Conservation (phyloP, 1,140 invertebrate genomes). For the Teleopsis dalmanni region DNA sequence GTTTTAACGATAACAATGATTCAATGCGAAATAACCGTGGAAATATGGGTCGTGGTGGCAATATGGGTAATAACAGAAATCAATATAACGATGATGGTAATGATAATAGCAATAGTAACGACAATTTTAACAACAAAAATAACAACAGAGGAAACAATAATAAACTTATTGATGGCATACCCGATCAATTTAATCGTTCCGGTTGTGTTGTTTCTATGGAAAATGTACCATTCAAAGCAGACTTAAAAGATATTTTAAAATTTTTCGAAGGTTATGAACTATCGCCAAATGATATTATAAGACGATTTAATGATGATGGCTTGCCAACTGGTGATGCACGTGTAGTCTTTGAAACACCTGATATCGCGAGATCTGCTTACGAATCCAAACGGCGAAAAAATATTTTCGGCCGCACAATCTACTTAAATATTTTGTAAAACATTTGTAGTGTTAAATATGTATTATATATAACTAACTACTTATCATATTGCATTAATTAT, state of each 20-base stretch:
- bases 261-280: slow-evolving; percentile 76
- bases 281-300: slow-evolving; percentile 66
- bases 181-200: slow-evolving; percentile 62
- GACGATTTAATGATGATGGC: slow-evolving; percentile 75
- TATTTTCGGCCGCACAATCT: slow-evolving; percentile 38
- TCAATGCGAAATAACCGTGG: not conserved
- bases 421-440: slow-evolving; percentile 28
- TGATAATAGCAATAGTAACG: slow-evolving; percentile 8
- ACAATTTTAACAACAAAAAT: slow-evolving; percentile 1
- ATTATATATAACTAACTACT: not conserved
- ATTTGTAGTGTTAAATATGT: not conserved
- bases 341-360: slow-evolving; percentile 67
- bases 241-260: slow-evolving; percentile 76
- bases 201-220: slow-evolving; percentile 75
- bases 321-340: slow-evolving; percentile 83
- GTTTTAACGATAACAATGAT: not conserved
- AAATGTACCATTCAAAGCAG: slow-evolving; percentile 80
- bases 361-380: slow-evolving; percentile 68
- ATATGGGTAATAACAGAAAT: slow-evolving; percentile 2
- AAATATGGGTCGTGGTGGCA: not conserved
- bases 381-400: slow-evolving; percentile 37
- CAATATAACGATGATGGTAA: slow-evolving; percentile 7
- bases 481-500: not conserved
- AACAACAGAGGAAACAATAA: not conserved
- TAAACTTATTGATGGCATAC: slow-evolving; percentile 22